These are phyloP conservation scores for Cladorhizidae sp. DNA, from an alignment of 37 sponge, comb jelly and placozoan genomes.

Conservation along the genomic window DNA sequence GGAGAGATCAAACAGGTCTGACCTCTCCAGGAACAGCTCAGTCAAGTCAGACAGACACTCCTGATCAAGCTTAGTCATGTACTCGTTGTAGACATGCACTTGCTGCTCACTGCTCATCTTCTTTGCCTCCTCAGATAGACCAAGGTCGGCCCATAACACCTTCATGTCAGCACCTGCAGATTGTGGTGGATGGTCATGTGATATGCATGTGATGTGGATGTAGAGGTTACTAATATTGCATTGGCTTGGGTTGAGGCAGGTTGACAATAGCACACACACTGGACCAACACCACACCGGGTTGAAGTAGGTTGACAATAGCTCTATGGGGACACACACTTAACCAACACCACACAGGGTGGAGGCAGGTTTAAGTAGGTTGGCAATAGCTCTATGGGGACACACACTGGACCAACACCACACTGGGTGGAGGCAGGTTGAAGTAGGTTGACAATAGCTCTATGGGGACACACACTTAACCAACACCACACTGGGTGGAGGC, in stretches of 20 bases:
- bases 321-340: too few relatives aligned
- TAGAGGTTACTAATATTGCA: not conserved
- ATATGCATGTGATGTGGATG: not conserved
- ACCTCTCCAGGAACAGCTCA: conserved; percentile 68
- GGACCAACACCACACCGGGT: not conserved
- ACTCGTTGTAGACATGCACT: conserved; percentile 45
- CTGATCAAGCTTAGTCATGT: conserved; percentile 42
- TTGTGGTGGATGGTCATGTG: not conserved
- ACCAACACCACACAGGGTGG: too few relatives aligned
- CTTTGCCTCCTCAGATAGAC: conserved; percentile 20
- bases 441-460: too few relatives aligned
- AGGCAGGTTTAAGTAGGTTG: too few relatives aligned
- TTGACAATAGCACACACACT: not conserved
- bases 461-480: too few relatives aligned
- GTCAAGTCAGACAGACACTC: conserved; percentile 45
- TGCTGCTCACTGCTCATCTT: conserved; percentile 1
- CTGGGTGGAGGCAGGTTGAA: conserved; percentile 1
- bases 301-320: too few relatives aligned
- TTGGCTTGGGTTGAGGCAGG: too few relatives aligned
- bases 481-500: not conserved
- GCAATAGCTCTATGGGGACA: not conserved
- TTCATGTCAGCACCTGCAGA: conserved; percentile 36
- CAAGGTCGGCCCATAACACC: conserved; percentile 28
- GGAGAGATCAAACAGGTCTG: conserved; percentile 42
- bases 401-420: not conserved